Percentiles rank a stretch among this genome's conserved stretches.
Conservation (phyloP, 2,888 invertebrate genomes). For the Drosophila atroscutellata region DNA sequence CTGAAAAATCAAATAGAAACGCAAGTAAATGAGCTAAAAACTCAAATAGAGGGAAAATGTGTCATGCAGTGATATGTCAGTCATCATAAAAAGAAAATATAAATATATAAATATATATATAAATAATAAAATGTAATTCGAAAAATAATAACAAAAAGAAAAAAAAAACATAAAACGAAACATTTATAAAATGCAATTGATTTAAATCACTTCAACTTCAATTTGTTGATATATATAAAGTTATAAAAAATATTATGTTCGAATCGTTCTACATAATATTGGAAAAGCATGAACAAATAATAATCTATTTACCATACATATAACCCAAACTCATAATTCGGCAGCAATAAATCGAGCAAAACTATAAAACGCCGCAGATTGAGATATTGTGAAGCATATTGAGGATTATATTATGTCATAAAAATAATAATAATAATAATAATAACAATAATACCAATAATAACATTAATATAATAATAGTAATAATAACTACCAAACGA, state of each 20-base stretch:
- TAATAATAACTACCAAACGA: constrained; percentile 37
- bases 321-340: constrained; percentile 45
- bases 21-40: constrained; percentile 98
- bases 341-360: constrained; percentile 57
- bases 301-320: constrained; percentile 40
- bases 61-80: constrained; percentile 94
- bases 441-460: constrained; percentile 34
- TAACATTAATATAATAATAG: constrained; percentile 39
- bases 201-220: constrained; percentile 61
- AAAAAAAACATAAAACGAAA: constrained; percentile 38
- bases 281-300: constrained; percentile 37
- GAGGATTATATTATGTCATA: constrained; percentile 38
- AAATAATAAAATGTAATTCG: constrained; percentile 51
- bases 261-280: constrained; percentile 51
- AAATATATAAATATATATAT: constrained; percentile 43
- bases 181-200: constrained; percentile 58
- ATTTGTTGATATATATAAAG: constrained; percentile 65
- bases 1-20: constrained; percentile 98
- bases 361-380: constrained; percentile 41
- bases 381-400: constrained; percentile 37
- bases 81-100: constrained; percentile 69
- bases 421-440: constrained; percentile 42
- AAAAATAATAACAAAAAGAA: constrained; percentile 24
- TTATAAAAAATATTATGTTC: constrained; percentile 51
- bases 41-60: constrained; percentile 98